phyloP scores from a whole-genome alignment of 1,140 invertebrate genomes.

The Agrypnia vestita region DNA sequence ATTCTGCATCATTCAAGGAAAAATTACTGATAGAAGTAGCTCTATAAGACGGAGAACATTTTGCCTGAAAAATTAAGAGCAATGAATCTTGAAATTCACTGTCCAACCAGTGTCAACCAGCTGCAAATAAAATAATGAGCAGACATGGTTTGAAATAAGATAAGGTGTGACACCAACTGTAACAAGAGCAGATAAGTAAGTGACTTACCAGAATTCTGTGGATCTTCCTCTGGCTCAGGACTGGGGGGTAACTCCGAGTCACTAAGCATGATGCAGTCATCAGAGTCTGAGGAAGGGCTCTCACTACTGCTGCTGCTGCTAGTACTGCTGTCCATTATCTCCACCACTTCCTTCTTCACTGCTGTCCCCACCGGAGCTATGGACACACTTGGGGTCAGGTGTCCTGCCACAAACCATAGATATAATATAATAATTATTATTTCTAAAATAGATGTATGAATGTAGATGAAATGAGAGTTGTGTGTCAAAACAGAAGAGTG shows the following conservation, averaged over 20 bases:
- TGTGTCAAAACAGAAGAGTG: no score
- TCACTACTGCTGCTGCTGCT: conserved; percentile 73
- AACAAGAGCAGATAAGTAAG: not conserved
- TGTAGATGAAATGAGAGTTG: no score
- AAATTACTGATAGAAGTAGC: no score
- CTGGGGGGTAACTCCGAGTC: conserved; percentile 77
- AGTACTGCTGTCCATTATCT: conserved; percentile 78
- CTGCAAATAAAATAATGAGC: no score
- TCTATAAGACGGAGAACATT: no score
- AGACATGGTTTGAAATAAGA: not conserved
- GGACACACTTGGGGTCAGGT: conserved; percentile 73
- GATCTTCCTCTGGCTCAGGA: conserved; percentile 77
- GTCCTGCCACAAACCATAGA: conserved; percentile 51
- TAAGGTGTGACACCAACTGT: no score
- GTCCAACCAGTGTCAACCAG: no score
- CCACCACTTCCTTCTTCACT: conserved; percentile 70
- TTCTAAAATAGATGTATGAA: not conserved
- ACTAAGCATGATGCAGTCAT: conserved; percentile 87
- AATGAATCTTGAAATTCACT: no score
- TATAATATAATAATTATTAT: no score
- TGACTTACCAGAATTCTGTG: conserved; percentile 73
- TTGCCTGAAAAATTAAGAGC: no score
- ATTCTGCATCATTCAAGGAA: no score
- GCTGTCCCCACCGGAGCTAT: conserved; percentile 71
- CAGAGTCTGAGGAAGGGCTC: conserved; percentile 78